Evolutionary conservation across 2,888 invertebrate genomes (phyloP), one percentile per base, ranked within the genome.

Genomic region (Pherbina coryleti): DNA sequence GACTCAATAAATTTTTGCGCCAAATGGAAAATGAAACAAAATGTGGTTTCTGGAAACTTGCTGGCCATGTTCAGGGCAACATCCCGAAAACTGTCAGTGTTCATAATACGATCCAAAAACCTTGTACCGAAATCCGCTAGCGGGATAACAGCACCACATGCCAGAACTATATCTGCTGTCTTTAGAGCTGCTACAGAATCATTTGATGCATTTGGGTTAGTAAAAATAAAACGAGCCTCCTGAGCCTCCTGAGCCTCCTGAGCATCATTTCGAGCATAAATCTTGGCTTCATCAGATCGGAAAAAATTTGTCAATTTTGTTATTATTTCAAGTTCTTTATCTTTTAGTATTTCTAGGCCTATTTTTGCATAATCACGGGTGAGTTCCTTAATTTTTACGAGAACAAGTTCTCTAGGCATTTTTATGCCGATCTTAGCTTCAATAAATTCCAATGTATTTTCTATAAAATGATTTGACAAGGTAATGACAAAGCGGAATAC

Each of bases 381-480:
- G 1, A 71, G 55, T 8, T n/a, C 19, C 17, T 8, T n/a, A 17
- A 71, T 4, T 55, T 53, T 55, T 0, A 17, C 1, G n/a, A 71
- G 11, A 0, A 71, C 14, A 8, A 17, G 17, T 25, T 71, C 71
- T 3, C n/a, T 0, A 17, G 71, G 55, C n/a, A 71, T 71, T 71
- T 31, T 53, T 1, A 71, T 55, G 25, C 51, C 8, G n/a, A 34
- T 4, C 2, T 17, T 28, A 7, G 22, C 14, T 53, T 71, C 55
- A 71, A 71, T 71, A 19, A 9, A 11, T 55, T 7, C 19, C 8
- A 71, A 9, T 19, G n/a, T 28, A 14, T 5, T 17, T n/a, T 71
- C 71, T 3, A 74, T 64, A 49, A 74, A 74, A 44, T 49, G 22
- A 14, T 9, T 44, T 9, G 31, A 44, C 25, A 74, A 31, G 11